These are phyloP conservation scores for Hymenopus coronatus DNA, from an alignment of 2,888 invertebrate genomes.

Conservation along the genomic window DNA sequence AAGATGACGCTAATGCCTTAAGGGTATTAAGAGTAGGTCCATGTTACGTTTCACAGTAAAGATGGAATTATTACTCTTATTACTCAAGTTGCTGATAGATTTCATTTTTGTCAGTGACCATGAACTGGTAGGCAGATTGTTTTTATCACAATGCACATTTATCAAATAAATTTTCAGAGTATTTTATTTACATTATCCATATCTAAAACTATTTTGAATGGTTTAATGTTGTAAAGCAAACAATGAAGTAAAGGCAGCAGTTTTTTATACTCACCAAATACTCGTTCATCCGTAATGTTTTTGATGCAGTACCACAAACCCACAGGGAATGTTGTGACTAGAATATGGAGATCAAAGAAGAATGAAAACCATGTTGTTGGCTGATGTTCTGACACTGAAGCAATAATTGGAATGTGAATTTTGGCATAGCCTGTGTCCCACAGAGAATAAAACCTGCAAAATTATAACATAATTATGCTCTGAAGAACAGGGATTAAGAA, in stretches of 20 bases:
- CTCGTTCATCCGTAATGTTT: slow-evolving; percentile 93
- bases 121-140: not conserved
- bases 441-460: slow-evolving; percentile 85
- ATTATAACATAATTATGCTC: not conserved
- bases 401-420: slow-evolving; percentile 98
- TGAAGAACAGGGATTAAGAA: no score
- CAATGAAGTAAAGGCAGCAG: not conserved
- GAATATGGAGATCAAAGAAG: slow-evolving; percentile 97
- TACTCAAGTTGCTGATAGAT: no score
- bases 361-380: slow-evolving; percentile 99
- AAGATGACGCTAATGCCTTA: no score
- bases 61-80: no score
- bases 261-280: slow-evolving; percentile 73
- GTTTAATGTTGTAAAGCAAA: not conserved
- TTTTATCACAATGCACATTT: not conserved
- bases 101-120: no score
- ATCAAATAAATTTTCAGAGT: not conserved
- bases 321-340: slow-evolving; percentile 95
- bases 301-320: slow-evolving; percentile 99
- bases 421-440: slow-evolving; percentile 99
- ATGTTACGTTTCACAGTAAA: no score
- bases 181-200: not conserved
- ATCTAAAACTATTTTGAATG: slow-evolving; percentile 20
- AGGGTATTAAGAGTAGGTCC: no score
- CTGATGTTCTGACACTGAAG: slow-evolving; percentile 98